Percentiles rank a stretch among this genome's conserved stretches.
phyloP scores from a whole-genome alignment of 2,888 invertebrate genomes.

The Drosophila borealis region DNA sequence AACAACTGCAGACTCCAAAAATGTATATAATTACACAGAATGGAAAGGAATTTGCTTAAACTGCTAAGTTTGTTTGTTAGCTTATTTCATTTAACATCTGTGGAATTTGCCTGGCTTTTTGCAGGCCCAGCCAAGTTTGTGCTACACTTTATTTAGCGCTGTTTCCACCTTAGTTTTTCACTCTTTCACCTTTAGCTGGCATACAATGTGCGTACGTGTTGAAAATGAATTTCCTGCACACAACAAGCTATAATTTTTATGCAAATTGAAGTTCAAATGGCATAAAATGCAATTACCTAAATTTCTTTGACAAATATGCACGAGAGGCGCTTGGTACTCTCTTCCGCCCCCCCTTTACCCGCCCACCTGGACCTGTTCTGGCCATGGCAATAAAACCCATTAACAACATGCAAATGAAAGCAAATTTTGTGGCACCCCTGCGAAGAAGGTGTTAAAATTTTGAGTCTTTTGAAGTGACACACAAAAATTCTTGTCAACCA shows the following conservation, averaged over 20 bases:
- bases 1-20: not conserved
- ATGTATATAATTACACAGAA: not conserved
- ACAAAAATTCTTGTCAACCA: constrained; percentile 30
- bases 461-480: constrained; percentile 61
- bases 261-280: constrained; percentile 58
- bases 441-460: constrained; percentile 63
- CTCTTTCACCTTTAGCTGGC: constrained; percentile 8
- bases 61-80: not conserved
- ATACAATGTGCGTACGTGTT: constrained; percentile 40
- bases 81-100: not conserved
- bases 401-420: constrained; percentile 70
- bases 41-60: not conserved
- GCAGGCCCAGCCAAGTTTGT: not conserved
- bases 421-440: constrained; percentile 39
- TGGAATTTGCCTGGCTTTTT: not conserved
- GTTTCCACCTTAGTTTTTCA: not conserved
- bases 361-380: not conserved
- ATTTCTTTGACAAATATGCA: constrained; percentile 75
- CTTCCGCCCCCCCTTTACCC: not conserved
- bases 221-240: constrained; percentile 53
- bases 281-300: constrained; percentile 68
- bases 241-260: constrained; percentile 44
- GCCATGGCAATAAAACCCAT: constrained; percentile 65
- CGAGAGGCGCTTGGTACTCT: constrained; percentile 12
- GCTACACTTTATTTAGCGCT: no score